These are phyloP conservation scores for Hassar affinis DNA, from an alignment of 2,113 vertebrate genomes.

Conservation along the genomic window DNA sequence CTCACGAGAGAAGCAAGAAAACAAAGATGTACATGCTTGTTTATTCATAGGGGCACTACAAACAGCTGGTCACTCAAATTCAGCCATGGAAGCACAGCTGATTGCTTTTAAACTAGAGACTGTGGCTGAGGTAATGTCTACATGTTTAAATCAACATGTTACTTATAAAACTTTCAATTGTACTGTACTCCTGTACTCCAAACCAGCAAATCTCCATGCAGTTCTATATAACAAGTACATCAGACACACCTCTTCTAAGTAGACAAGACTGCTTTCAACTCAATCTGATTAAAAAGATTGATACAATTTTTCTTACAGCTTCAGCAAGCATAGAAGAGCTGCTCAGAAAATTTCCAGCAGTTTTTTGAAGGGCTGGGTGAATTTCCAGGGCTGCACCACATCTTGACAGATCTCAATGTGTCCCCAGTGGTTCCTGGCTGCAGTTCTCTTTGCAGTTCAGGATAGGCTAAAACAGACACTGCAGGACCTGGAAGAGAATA, in stretches of 20 bases:
- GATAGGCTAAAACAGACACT: neutral
- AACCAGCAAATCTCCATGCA: no score
- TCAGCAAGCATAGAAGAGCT: neutral
- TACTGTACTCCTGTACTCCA: no score
- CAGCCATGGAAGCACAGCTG: no score
- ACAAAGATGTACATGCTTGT: no score
- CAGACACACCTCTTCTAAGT: neutral
- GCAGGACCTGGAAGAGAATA: neutral
- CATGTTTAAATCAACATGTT: no score
- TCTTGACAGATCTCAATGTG: neutral
- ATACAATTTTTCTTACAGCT: neutral
- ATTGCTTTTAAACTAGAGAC: no score
- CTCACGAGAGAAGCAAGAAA: no score
- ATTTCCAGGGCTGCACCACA: neutral
- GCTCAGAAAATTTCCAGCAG: neutral
- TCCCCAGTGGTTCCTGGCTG: neutral
- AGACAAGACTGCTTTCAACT: neutral
- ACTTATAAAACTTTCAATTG: no score
- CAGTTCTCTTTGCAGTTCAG: neutral
- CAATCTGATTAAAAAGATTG: neutral
- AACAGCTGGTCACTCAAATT: no score
- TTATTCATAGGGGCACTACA: no score
- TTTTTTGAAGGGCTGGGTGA: no score
- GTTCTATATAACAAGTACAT: neutral
- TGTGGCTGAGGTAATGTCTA: no score